Base-by-base conservation (phyloP, 2,113 vertebrate species). In the Labeo catla region DNA sequence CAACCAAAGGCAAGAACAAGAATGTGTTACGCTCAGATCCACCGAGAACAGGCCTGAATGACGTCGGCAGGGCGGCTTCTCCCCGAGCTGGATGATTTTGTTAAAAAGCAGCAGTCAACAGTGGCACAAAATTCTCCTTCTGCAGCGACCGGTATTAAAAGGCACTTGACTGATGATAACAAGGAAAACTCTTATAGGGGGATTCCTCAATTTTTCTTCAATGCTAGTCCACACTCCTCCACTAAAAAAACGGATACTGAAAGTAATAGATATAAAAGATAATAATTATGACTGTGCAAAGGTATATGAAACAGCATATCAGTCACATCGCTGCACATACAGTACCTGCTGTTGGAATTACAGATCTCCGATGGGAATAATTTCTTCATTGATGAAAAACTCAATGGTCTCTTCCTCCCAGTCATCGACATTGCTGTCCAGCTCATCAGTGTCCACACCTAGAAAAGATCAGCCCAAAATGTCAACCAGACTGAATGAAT, bases 401-500 rank as follows among this genome's bases (percentile, higher is more conserved):
- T 99, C 98, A 87, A 99, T 97, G 87, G 98, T 99, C 92, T 99
- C 98, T 90, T 99, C 98, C 91, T 99, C 98, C 98, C 98, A 99
- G 93, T 99, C 98, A 0, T 99, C 98, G 0, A 99, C 96, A 6
- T 99, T 99, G 95, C 98, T 98, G 91, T 99, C 98, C 91, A 98
- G 94, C 89, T 98, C 97, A 34, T 99, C 98, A 0, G 96, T 97
- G 93, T 99, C 97, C 85, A 99, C 97, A 2, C 97, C 98, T 99
- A 78, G 1, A 52, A 59, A 88, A 45, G 0, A 78, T 6, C 10
- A 66, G 3, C 39, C 39, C 39, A 39, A 39, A 39, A 39, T 39
- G 39, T 39, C 39, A 39, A 39, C 39, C 39, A 3, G 39, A 39
- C 39, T 39, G 39, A 39, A 39, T 39, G 39, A 39, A 39, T 39